Conservation (phyloP, 2,888 invertebrate genomes). For the Drosophila cyrtoloma region DNA sequence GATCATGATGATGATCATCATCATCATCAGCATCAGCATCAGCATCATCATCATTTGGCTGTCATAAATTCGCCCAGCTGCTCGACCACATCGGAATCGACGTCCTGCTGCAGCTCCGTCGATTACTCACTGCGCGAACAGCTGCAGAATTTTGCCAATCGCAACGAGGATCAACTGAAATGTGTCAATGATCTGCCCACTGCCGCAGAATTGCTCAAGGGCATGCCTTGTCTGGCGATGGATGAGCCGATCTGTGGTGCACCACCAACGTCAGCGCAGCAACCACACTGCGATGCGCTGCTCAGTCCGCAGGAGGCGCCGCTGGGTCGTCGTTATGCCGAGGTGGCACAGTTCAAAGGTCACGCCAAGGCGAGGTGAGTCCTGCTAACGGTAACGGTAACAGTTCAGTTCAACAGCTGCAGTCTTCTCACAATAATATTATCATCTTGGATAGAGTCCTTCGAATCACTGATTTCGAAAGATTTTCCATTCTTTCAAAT, state of each 20-base stretch:
- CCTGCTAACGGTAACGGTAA: not conserved
- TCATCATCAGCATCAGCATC: slow-evolving; percentile 14
- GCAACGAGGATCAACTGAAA: slow-evolving; percentile 49
- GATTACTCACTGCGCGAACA: slow-evolving; percentile 85
- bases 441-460: not conserved
- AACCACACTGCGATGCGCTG: slow-evolving; percentile 77
- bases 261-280: not conserved
- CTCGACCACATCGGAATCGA: slow-evolving; percentile 63
- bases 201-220: slow-evolving; percentile 56
- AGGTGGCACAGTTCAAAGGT: slow-evolving; percentile 85
- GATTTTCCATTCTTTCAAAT: not conserved
- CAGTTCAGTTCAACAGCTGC: not conserved
- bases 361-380: slow-evolving; percentile 78
- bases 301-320: slow-evolving; percentile 85
- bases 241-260: slow-evolving; percentile 36
- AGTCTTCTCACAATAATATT: not conserved
- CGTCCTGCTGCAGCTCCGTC: slow-evolving; percentile 83
- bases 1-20: slow-evolving; percentile 6
- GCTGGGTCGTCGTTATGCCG: slow-evolving; percentile 85
- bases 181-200: slow-evolving; percentile 38
- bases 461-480: not conserved
- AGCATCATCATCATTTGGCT: slow-evolving; percentile 38
- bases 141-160: slow-evolving; percentile 84
- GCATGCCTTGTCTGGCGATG: slow-evolving; percentile 52
- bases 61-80: slow-evolving; percentile 47